A percentile compares a stretch with the other conserved stretches of the same genome.
Evolutionary conservation across 2,797 vertebrate genomes (phyloP).

Genomic region (Myiotriccus ornatus): DNA sequence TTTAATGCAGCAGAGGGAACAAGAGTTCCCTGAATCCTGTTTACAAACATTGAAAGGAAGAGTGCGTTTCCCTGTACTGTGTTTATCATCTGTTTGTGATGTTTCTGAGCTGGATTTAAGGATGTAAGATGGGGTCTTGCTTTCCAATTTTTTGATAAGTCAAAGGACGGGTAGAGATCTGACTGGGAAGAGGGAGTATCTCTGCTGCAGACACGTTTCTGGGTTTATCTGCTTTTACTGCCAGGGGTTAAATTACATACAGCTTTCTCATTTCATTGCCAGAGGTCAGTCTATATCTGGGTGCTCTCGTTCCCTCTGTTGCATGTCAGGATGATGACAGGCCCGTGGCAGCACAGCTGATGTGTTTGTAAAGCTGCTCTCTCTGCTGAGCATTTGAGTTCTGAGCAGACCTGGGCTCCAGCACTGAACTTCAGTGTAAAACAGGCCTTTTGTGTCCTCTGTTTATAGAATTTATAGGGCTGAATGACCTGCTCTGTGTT

Average conservation of each 20-base stretch:
- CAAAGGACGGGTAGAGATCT: not conserved
- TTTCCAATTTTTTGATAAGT: not conserved
- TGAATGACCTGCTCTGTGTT: constrained; percentile 28
- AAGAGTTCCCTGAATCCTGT: not conserved
- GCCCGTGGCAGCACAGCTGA: not conserved
- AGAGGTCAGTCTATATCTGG: not conserved
- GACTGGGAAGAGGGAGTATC: not conserved
- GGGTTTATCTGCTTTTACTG: constrained; percentile 8
- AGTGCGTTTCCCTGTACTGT: not conserved
- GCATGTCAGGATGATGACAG: constrained; percentile 1
- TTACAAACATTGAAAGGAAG: not conserved
- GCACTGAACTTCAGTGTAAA: not conserved
- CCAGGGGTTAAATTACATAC: not conserved
- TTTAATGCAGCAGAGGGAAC: not conserved
- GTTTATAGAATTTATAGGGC: not conserved
- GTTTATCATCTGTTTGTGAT: not conserved
- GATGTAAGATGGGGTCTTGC: not conserved
- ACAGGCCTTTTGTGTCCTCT: not conserved
- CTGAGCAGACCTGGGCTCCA: not conserved
- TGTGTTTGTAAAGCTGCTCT: not conserved
- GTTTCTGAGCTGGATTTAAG: not conserved
- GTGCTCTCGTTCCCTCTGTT: not conserved
- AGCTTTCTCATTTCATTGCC: constrained; percentile 16
- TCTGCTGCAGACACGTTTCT: not conserved
- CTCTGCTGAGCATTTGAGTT: not conserved